These are phyloP conservation scores for Caenorhabditis sp. DNA, from an alignment of 2,888 invertebrate species.

Conservation along the genomic window DNA sequence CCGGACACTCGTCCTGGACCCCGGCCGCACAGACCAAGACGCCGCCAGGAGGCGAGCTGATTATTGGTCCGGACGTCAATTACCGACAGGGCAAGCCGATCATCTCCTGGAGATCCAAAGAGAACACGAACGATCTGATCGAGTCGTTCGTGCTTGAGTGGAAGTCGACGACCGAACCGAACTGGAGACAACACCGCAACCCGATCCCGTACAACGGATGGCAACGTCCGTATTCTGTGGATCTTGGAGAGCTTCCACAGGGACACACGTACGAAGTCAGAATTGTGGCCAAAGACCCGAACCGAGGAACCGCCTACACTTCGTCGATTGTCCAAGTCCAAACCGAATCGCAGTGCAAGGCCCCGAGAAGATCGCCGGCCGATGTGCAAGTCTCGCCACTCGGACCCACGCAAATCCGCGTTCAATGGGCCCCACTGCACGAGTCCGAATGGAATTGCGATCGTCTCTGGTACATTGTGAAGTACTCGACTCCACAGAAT, in stretches of 20 bases:
- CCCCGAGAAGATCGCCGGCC: conserved; percentile 73
- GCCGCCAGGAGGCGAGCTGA: conserved; percentile 74
- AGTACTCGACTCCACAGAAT: conserved; percentile 71
- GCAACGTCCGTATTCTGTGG: conserved; percentile 78
- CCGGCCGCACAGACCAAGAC: conserved; percentile 69
- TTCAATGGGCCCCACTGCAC: conserved; percentile 78
- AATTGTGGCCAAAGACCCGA: conserved; percentile 69
- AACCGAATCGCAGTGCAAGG: conserved; percentile 69
- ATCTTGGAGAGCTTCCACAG: conserved; percentile 74
- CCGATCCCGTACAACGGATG: conserved; percentile 74
- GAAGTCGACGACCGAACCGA: conserved; percentile 67
- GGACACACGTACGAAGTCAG: conserved; percentile 74
- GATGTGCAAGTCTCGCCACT: conserved; percentile 72
- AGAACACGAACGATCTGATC: conserved; percentile 75
- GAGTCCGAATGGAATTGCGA: conserved; percentile 79
- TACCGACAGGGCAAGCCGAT: conserved; percentile 73
- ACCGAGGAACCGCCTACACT: conserved; percentile 73
- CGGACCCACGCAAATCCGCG: conserved; percentile 78
- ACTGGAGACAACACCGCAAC: conserved; percentile 75
- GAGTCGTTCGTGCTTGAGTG: conserved; percentile 76
- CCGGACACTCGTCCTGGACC: conserved; percentile 77
- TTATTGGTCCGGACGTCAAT: conserved; percentile 76
- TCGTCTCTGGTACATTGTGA: conserved; percentile 78
- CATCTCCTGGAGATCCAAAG: conserved; percentile 75
- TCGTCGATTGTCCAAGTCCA: conserved; percentile 75